A percentile compares a stretch with the other conserved stretches of the same genome.
Evolutionary conservation across 2,888 invertebrate species (phyloP).

Genomic region (Lacanobia oleracea): DNA sequence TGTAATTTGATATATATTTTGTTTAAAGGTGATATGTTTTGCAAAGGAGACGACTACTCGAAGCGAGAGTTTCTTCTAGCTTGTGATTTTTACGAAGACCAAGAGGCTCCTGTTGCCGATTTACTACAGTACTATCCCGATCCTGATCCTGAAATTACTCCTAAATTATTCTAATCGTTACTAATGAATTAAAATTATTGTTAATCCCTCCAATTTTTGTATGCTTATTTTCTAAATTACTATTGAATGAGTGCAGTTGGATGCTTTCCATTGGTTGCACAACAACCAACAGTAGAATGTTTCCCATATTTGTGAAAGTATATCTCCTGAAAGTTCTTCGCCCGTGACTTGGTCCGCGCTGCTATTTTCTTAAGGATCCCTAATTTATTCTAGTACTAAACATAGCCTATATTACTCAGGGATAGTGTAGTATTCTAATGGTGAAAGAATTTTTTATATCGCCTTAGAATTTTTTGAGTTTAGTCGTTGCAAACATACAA

Average conservation of each 20-base stretch:
- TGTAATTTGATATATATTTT: constrained; percentile 5
- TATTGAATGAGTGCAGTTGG: not conserved
- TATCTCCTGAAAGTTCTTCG: too few species aligned
- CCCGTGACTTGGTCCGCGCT: too few species aligned
- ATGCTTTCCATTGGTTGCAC: not conserved
- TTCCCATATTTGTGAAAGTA: too few species aligned
- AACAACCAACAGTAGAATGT: too few species aligned
- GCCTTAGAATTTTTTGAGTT: too few species aligned
- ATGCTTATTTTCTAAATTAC: not conserved
- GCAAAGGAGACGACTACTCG: constrained; percentile 88
- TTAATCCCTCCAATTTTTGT: not conserved
- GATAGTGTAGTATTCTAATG: too few species aligned
- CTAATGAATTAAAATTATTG: not conserved
- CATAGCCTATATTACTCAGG: too few species aligned
- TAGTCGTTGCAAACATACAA: too few species aligned
- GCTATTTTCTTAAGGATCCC: too few species aligned
- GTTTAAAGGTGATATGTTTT: constrained; percentile 85
- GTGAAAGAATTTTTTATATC: too few species aligned
- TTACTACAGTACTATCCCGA: constrained; percentile 87
- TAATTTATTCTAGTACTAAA: too few species aligned
- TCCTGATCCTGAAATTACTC: constrained; percentile 84
- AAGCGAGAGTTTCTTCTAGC: constrained; percentile 86
- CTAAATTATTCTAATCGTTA: constrained; percentile 75
- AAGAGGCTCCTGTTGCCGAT: constrained; percentile 87
- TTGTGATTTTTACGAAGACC: constrained; percentile 88